A percentile compares a stretch with the other conserved stretches of the same genome.
phyloP scores from a whole-genome alignment of 1,140 invertebrate genomes.

The Orchesella cincta region DNA sequence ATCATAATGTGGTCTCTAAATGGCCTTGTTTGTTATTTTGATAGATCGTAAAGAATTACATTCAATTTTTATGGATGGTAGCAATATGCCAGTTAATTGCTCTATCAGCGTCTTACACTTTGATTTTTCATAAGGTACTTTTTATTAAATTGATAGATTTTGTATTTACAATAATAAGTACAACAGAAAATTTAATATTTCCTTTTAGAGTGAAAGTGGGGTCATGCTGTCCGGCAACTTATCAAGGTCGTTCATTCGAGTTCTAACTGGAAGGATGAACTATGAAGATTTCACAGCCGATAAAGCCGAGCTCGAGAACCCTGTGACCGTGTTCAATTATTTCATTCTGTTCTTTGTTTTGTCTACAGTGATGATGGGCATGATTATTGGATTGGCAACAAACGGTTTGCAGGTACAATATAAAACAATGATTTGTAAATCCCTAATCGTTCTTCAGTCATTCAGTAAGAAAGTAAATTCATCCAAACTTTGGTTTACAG shows the following conservation, averaged over 20 bases:
- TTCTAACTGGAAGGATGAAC: conserved; percentile 13
- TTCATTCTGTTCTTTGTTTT: conserved; percentile 12
- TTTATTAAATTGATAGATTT: background rate
- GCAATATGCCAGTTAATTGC: conserved; percentile 6
- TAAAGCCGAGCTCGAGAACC: background rate
- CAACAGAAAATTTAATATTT: background rate
- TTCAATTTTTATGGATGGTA: conserved; percentile 17
- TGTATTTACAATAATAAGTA: background rate
- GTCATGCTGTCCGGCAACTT: background rate
- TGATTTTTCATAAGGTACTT: background rate
- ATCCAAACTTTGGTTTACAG: background rate
- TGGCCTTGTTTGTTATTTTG: background rate
- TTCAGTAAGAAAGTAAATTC: too few relatives aligned
- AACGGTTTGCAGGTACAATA: background rate
- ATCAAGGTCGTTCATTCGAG: background rate
- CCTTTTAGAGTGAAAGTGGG: background rate
- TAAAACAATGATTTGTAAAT: background rate
- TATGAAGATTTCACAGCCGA: background rate
- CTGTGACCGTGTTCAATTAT: background rate
- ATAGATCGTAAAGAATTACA: conserved; percentile 13
- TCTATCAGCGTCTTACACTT: background rate
- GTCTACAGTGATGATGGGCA: conserved; percentile 14
- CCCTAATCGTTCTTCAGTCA: background rate
- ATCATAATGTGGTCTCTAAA: too few relatives aligned
- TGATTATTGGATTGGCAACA: conserved; percentile 5